These are phyloP conservation scores for Epiblema foenella DNA, from an alignment of 2,888 invertebrate species.

Conservation along the genomic window DNA sequence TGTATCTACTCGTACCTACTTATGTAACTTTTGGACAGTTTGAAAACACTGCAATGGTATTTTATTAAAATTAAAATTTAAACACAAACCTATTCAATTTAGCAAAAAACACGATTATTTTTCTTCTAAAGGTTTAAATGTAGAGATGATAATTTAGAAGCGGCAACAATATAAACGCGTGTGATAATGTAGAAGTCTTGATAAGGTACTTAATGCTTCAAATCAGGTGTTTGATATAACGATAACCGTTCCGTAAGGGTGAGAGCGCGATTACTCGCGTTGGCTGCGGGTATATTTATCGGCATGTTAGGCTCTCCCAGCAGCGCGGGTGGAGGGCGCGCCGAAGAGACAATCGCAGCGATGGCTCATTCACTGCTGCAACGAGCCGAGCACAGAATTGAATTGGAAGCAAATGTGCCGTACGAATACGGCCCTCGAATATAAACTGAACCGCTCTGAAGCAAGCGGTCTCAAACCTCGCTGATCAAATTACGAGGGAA, in stretches of 20 bases:
- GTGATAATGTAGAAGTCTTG: slow-evolving; percentile 10
- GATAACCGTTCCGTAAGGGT: slow-evolving; percentile 54
- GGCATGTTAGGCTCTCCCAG: slow-evolving; percentile 44
- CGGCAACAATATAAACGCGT: not conserved
- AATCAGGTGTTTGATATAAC: slow-evolving; percentile 56
- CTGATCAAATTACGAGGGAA: slow-evolving; percentile 65
- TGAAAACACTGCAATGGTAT: no score
- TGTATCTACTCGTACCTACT: no score
- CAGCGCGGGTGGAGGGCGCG: slow-evolving; percentile 47
- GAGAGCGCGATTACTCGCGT: slow-evolving; percentile 55
- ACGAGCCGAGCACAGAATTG: slow-evolving; percentile 79
- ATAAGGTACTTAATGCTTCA: slow-evolving; percentile 45
- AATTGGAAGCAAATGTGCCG: slow-evolving; percentile 82
- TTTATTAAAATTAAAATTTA: no score
- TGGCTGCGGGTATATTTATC: slow-evolving; percentile 58
- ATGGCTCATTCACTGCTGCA: slow-evolving; percentile 81
- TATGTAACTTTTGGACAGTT: no score
- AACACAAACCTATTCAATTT: no score
- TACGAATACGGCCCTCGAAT: slow-evolving; percentile 74
- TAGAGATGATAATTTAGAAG: not conserved
- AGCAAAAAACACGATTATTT: no score
- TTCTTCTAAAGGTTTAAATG: not conserved
- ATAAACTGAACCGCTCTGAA: slow-evolving; percentile 74
- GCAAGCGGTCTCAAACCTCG: slow-evolving; percentile 60
- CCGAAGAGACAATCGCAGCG: slow-evolving; percentile 73